A percentile compares a stretch with the other conserved stretches of the same genome.
Conservation (phyloP, 2,797 vertebrate species). For the Emys orbicularis region DNA sequence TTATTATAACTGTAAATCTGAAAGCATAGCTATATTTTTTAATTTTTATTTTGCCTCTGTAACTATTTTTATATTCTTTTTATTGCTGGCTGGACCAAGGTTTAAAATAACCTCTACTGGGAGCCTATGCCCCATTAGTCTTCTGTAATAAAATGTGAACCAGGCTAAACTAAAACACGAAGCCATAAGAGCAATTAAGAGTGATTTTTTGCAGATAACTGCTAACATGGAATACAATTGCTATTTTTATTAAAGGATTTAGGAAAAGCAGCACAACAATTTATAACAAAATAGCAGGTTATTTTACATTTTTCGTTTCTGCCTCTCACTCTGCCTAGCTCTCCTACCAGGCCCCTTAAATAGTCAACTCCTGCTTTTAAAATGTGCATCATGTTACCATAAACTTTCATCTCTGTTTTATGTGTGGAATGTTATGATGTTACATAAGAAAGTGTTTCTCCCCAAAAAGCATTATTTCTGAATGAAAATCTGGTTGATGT, state of each 20-base stretch:
- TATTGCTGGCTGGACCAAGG: constrained; percentile 74
- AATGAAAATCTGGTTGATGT: constrained; percentile 62
- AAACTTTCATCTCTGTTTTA: constrained; percentile 71
- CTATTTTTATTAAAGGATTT: constrained; percentile 81
- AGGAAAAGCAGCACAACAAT: constrained; percentile 67
- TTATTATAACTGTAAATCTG: constrained; percentile 80
- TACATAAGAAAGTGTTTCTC: constrained; percentile 62
- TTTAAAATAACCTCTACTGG: constrained; percentile 81
- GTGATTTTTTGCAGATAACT: constrained; percentile 79
- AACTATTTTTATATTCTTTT: constrained; percentile 80
- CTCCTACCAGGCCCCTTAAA: constrained; percentile 40
- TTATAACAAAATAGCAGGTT: constrained; percentile 55
- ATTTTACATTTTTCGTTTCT: constrained; percentile 78
- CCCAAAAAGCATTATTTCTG: constrained; percentile 59
- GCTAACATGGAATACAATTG: constrained; percentile 76
- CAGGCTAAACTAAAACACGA: constrained; percentile 78
- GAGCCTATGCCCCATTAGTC: constrained; percentile 79
- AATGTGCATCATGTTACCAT: constrained; percentile 59
- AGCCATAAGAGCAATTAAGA: constrained; percentile 79
- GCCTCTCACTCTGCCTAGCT: constrained; percentile 64
- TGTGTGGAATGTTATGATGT: constrained; percentile 70
- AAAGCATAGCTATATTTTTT: constrained; percentile 79
- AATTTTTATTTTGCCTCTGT: constrained; percentile 82
- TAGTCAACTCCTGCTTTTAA: constrained; percentile 51
- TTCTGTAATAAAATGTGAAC: constrained; percentile 79